Base-by-base conservation (phyloP, 2,797 vertebrate genomes). In the Hypotaenidia okinawae region DNA sequence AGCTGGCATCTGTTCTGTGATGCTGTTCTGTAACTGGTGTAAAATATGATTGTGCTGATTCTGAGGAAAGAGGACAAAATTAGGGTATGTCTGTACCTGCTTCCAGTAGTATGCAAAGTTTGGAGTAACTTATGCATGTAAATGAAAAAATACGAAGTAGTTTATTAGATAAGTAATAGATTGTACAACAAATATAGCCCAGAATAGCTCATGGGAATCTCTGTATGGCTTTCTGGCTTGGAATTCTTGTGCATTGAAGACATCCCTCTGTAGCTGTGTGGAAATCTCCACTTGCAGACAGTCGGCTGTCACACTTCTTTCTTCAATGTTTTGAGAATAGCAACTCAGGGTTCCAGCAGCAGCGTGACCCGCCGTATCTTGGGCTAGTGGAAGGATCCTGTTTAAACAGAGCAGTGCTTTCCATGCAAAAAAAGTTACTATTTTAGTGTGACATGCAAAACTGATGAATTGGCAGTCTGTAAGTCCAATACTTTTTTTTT, bases 371-470 rank as follows among this genome's bases (percentile, higher is more conserved):
- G 67, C 28, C 19, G 4, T 93, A 62, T 89, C 94, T 94, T 73
- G 72, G 84, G 89, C 55, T 95, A 88, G 63, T 81, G 45, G 47
- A 84, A 35, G 55, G 83, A 84, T 89, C 90, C 85, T 33, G 51
- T 94, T 96, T 97, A 96, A 96, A 95, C 93, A 94, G n/a, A 94
- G 41, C 83, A 83, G 64, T 90, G 86, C 32, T 92, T 95, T 83
- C 45, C 51, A 39, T 27, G 39, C 47, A 64, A 33, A 76, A 84
- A 84, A 93, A 87, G 83, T 95, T 97, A 96, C 93, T 94, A 95
- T 96, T 97, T 95, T 93, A 96, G 84, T 95, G 79, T 41, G 72
- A 94, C 88, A 84, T 45, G 30, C 43, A 94, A 78, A 92, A 58
- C 86, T 96, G 95, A 97, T 91, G 54, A 91, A 97, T 97, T 45